phyloP scores from a whole-genome alignment of 2,113 vertebrate genomes.

The Galemys pyrenaicus region DNA sequence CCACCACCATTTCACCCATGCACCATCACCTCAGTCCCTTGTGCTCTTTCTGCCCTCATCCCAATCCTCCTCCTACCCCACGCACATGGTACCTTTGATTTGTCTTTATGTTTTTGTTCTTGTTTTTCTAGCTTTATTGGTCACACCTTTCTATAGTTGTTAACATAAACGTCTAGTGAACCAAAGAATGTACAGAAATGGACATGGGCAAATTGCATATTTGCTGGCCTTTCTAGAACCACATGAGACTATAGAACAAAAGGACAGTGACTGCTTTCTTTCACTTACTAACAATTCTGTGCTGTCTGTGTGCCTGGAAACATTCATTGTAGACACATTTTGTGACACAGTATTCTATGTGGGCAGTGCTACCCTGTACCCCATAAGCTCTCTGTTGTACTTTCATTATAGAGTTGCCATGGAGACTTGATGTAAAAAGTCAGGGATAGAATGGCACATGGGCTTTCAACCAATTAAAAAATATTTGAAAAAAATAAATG shows the following conservation, averaged over 20 bases:
- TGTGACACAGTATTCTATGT: background rate
- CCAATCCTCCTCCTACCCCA: no score
- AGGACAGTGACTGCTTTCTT: background rate
- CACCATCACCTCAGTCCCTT: no score
- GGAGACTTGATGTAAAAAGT: slow-evolving; percentile 1
- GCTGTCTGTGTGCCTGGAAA: background rate
- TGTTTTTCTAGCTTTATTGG: slow-evolving; percentile 7
- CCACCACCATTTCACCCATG: no score
- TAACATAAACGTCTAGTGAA: slow-evolving; percentile 24
- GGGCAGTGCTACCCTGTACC: background rate
- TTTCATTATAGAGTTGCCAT: background rate
- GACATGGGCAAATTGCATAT: background rate
- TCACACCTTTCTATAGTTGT: background rate
- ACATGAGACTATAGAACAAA: background rate
- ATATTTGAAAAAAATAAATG: background rate
- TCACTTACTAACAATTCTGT: background rate
- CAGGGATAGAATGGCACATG: background rate
- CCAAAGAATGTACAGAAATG: slow-evolving; percentile 12
- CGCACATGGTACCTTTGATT: no score
- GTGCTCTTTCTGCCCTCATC: no score
- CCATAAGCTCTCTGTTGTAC: background rate
- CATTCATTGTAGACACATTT: slow-evolving; percentile 12
- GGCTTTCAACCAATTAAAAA: background rate
- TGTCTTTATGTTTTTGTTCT: no score
- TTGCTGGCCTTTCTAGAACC: background rate